phyloP scores from a whole-genome alignment of 2,888 invertebrate species.

The Allophyes oxyacanthae region DNA sequence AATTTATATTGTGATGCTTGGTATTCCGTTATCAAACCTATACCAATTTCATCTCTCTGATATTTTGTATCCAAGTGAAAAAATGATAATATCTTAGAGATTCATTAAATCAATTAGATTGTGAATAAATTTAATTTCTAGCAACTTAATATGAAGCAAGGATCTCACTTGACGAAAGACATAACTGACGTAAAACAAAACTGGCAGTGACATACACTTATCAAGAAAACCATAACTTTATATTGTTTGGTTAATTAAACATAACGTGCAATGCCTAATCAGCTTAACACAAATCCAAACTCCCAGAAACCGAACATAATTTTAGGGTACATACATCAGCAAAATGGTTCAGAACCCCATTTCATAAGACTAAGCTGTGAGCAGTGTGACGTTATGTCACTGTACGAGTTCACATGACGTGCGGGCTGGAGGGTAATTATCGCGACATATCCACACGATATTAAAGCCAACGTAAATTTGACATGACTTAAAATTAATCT shows the following conservation, averaged over 20 bases:
- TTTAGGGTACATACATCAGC: conserved; percentile 29
- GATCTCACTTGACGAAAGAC: no score
- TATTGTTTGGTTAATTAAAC: no score
- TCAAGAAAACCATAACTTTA: no score
- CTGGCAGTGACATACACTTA: no score
- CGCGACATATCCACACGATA: conserved; percentile 66
- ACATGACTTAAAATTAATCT: conserved; percentile 82
- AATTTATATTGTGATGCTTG: no score
- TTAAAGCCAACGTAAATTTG: conserved; percentile 74
- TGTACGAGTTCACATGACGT: conserved; percentile 38
- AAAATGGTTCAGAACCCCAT: conserved; percentile 38
- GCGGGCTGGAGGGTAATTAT: conserved; percentile 60
- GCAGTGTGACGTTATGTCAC: conserved; percentile 49
- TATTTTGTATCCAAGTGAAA: not conserved
- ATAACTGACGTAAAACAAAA: no score
- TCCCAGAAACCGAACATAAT: conserved; percentile 24
- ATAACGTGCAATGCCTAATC: conserved; percentile 19
- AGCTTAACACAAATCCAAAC: conserved; percentile 22
- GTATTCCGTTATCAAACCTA: no score
- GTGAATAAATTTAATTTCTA: no score
- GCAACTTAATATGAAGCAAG: no score
- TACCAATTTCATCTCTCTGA: no score
- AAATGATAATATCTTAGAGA: no score
- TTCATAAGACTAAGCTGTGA: conserved; percentile 47
- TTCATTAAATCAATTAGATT: no score